Percentiles rank a stretch among this genome's conserved stretches.
Evolutionary conservation across 1,140 invertebrate species (phyloP).

Genomic region (Pseudomyrmex concolor): DNA sequence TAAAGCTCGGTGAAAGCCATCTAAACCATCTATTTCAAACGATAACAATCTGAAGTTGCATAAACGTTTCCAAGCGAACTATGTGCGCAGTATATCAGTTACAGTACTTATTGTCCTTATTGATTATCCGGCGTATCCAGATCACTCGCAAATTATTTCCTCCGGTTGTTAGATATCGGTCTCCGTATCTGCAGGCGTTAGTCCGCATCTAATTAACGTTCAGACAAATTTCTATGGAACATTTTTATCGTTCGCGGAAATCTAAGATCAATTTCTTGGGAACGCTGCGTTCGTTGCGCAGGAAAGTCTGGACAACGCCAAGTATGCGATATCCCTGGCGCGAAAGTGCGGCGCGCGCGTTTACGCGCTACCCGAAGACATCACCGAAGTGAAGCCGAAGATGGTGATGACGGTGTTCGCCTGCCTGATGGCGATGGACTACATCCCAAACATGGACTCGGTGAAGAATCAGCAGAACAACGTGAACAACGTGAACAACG

Average conservation of each 20-base stretch:
- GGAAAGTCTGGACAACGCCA: conserved; percentile 98
- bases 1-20: background rate
- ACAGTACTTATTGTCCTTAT: background rate
- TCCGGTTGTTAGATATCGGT: background rate
- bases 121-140: background rate
- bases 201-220: background rate
- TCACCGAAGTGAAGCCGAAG: conserved; percentile 98
- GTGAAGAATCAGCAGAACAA: conserved; percentile 78
- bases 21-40: background rate
- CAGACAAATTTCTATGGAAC: background rate
- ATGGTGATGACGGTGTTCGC: conserved; percentile 99
- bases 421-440: conserved; percentile 98
- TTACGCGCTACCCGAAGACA: conserved; percentile 99
- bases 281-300: conserved; percentile 83
- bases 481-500: conserved; percentile 45
- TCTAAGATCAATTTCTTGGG: background rate
- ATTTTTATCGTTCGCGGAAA: background rate
- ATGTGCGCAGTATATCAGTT: background rate
- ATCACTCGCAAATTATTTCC: background rate
- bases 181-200: background rate
- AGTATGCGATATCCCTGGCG: conserved; percentile 99
- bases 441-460: conserved; percentile 93
- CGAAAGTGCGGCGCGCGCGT: conserved; percentile 98
- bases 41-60: conserved; percentile 8
- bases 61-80: background rate